Evolutionary conservation across 1,140 invertebrate genomes (phyloP), one percentile per base, ranked within the genome.

Genomic region (Globodera rostochiensis): DNA sequence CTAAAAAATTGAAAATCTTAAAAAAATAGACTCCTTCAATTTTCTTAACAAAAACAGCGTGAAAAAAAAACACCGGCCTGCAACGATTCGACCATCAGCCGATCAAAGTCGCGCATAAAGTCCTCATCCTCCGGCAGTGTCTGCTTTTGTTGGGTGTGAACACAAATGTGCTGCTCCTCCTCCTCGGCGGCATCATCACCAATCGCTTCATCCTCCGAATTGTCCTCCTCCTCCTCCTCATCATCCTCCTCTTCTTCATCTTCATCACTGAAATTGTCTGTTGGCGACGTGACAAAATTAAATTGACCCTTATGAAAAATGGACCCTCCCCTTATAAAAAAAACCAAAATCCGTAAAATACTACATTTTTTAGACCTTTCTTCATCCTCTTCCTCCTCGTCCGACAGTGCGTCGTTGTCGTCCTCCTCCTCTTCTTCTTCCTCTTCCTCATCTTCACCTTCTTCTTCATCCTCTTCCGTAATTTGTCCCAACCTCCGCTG

Each of bases 101-200:
- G 57, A 36, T 86, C 86, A 49, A 87, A 84, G 57, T 86, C 85
- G 3, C 86, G 84, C 73, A 87, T 75, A 46, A 86, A 85, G n/a
- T 87, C 85, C 53, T 84, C 83, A 70, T 84, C 77, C 53, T 84
- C 83, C 11, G 84, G 84, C 11, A 82, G 66, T 19, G 74, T 25
- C 19, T 74, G 79, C 70, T 77, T 25, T n/a, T 74, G 80, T 73
- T 84, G 64, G 15, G 73, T 85, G 50, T 82, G 83, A 36, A 84
- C 84, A 36, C 76, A 60, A 47, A 84, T 79, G 13, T 85, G 73
- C 11, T 83, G 81, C 15, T 80, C 82, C 8, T 73, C 76, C 6
- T 81, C 84, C 9, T 81, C 81, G 50, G 77, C 77, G 46, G 50
- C 49, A 13, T 36, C n/a, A 46, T n/a, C 53, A 83, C 57, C 49